phyloP scores from a whole-genome alignment of 2,888 invertebrate genomes.

The Sesia apiformis region DNA sequence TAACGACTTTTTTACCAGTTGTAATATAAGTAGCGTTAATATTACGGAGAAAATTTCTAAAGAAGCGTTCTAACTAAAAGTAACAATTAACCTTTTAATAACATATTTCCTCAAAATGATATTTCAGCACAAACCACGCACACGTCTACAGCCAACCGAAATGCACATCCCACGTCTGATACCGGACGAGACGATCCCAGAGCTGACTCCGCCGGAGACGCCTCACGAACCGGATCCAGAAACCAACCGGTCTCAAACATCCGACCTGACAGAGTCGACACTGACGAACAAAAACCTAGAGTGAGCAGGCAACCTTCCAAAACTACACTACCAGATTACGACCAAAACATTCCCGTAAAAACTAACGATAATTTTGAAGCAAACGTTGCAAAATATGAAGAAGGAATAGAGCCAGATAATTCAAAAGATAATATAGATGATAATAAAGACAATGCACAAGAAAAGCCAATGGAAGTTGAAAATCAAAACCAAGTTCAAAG shows the following conservation, averaged over 20 bases:
- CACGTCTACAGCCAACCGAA: constrained; percentile 46
- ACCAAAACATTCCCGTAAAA: constrained; percentile 15
- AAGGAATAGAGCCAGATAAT: constrained; percentile 6
- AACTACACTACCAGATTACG: constrained; percentile 27
- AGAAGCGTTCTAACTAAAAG: background rate
- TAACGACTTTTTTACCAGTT: no score
- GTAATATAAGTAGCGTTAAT: no score
- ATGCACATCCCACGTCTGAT: constrained; percentile 41
- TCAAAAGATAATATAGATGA: constrained; percentile 8
- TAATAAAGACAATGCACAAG: constrained; percentile 10
- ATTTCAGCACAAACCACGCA: constrained; percentile 65
- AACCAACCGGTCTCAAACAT: constrained; percentile 22
- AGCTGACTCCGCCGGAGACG: constrained; percentile 55
- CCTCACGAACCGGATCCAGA: constrained; percentile 29
- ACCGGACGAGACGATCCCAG: constrained; percentile 56
- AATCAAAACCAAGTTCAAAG: constrained; percentile 1
- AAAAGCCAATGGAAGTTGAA: constrained; percentile 29
- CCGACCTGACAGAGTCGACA: constrained; percentile 25
- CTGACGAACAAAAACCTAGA: constrained; percentile 11
- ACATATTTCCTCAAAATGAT: background rate
- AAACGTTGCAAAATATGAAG: constrained; percentile 7
- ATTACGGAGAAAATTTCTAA: no score
- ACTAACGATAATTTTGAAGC: constrained; percentile 7
- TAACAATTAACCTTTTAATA: background rate
- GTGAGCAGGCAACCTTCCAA: constrained; percentile 23